phyloP scores from a whole-genome alignment of 2,888 invertebrate species.

The Pachydiplax longipennis region DNA sequence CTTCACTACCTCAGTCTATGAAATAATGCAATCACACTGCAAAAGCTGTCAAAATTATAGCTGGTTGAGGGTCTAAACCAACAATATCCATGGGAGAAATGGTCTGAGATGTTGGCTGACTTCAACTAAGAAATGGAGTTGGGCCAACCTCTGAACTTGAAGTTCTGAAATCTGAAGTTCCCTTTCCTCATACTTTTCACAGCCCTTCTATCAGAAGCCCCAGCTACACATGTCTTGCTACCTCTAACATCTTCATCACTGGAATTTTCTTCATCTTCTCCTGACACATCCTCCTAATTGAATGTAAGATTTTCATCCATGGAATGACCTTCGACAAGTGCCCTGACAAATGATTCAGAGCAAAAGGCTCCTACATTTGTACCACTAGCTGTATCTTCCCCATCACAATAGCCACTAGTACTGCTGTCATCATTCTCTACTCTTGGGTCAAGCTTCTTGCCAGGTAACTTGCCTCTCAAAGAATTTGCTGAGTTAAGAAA shows the following conservation, averaged over 20 bases:
- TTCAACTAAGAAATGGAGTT: too few species aligned
- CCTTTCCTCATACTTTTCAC: too few species aligned
- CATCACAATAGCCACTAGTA: constrained; percentile 52
- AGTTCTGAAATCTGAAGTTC: too few species aligned
- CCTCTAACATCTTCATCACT: too few species aligned
- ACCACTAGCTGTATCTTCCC: constrained; percentile 60
- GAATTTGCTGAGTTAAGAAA: background rate
- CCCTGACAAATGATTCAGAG: constrained; percentile 66
- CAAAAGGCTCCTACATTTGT: constrained; percentile 57
- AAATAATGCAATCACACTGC: constrained; percentile 28
- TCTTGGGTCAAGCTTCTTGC: constrained; percentile 1
- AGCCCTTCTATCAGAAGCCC: too few species aligned
- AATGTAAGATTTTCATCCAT: constrained; percentile 78
- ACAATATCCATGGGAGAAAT: too few species aligned
- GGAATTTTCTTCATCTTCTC: constrained; percentile 61
- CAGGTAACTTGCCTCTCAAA: constrained; percentile 11
- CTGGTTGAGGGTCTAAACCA: too few species aligned
- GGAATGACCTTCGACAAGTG: constrained; percentile 74
- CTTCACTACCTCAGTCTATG: constrained; percentile 26
- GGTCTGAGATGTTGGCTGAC: too few species aligned
- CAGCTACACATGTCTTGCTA: too few species aligned
- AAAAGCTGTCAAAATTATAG: constrained; percentile 5
- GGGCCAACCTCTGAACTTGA: too few species aligned
- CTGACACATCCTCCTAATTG: constrained; percentile 66
- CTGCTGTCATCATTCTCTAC: constrained; percentile 38